Evolutionary conservation across 2,113 vertebrate genomes (phyloP), one percentile per base, ranked within the genome.

Genomic region (Cervus canadensis): DNA sequence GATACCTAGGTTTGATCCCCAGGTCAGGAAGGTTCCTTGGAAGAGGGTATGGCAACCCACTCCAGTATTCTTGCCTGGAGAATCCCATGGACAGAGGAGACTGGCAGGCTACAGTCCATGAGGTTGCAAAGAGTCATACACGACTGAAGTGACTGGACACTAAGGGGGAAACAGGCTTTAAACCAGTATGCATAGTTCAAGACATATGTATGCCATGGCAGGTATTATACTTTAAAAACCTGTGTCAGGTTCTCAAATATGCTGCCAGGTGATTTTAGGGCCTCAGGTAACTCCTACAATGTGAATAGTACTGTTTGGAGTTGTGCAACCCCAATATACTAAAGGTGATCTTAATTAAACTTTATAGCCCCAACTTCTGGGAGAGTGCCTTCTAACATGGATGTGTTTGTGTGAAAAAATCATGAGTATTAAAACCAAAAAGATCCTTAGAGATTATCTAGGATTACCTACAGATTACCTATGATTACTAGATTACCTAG

Each of bases 361-460:
- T 74, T 92, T 71, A 54, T 7, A 82, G 12, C 16, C 50, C 11
- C 45, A 97, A 48, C n/a, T 95, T 74, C 62, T 95, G 71, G 23
- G 36, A 87, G 23, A 67, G 19, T 84, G 26, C 67, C 23, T 94
- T 95, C 33, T 87, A 81, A 74, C 43, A 56, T 57, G 19, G 40
- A 81, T 86, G 6, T 81, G 33, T 89, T 92, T 92, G 28, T 88
- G 76, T 89, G 89, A 36, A n/a, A 3, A 92, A 92, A 92, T 84
- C 19, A 60, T 33, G 33, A 97, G 64, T 89, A 67, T 92, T 78
- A 96, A 45, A 52, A 86, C 45, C 15, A 89, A 89, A 96, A 94
- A 6, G 2, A 54, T 74, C 60, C 57, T 85, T 56, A 97, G 43
- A 48, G n/a, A 60, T 85, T 92, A 71, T 19, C 36, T 74, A 74